Evolutionary conservation across 1,140 invertebrate species (phyloP).

Genomic region (Drosophila yakuba): DNA sequence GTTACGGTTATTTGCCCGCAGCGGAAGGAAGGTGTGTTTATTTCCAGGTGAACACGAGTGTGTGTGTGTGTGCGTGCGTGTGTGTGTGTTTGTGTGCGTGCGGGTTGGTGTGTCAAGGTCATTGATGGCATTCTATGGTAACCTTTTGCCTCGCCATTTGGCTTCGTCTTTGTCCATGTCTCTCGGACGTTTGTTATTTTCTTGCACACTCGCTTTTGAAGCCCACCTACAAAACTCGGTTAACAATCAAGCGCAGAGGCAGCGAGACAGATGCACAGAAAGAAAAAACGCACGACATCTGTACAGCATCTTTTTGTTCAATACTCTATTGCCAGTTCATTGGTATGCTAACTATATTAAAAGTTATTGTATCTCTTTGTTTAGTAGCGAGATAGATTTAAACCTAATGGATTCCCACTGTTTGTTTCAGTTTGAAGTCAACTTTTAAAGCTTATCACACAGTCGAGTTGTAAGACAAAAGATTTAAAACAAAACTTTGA

Average conservation of each 20-base stretch:
- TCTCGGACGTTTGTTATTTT: constrained; percentile 12
- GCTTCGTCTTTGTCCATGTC: constrained; percentile 10
- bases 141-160: constrained; percentile 63
- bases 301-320: not conserved
- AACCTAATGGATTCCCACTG: too few species aligned
- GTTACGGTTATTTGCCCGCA: constrained; percentile 59
- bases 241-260: constrained; percentile 8
- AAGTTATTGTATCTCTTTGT: too few species aligned
- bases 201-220: not conserved
- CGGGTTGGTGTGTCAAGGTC: constrained; percentile 72
- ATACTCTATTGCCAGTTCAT: too few species aligned
- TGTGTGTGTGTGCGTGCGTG: not conserved
- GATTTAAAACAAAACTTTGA: too few species aligned
- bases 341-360: too few species aligned
- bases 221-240: constrained; percentile 27
- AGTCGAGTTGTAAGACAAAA: too few species aligned
- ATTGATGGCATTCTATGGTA: constrained; percentile 70
- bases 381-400: too few species aligned
- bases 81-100: constrained; percentile 50
- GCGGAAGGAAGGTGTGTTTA: constrained; percentile 74
- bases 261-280: not conserved
- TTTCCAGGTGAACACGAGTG: constrained; percentile 18
- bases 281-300: not conserved
- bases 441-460: too few species aligned
- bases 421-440: too few species aligned